These are phyloP conservation scores for Drosophila neocordata DNA, from an alignment of 1,140 invertebrate genomes.

Conservation along the genomic window DNA sequence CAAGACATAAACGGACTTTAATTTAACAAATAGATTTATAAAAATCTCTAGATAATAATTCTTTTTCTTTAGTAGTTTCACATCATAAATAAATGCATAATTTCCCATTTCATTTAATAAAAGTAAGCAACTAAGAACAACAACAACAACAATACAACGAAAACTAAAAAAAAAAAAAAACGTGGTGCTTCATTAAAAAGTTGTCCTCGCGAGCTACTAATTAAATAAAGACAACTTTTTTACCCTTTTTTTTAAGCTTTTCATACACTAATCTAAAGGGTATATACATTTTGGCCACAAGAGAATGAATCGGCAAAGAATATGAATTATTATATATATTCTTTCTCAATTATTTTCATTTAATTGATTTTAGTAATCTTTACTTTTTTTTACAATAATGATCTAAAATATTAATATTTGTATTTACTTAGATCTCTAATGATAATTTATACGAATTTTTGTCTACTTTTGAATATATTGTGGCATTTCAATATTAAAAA, in stretches of 20 bases:
- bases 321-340: too few relatives aligned
- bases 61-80: neutral
- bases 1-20: slow-evolving; percentile 9
- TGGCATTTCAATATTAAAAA: too few relatives aligned
- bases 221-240: slow-evolving; percentile 50
- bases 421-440: too few relatives aligned
- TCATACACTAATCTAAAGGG: neutral
- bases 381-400: too few relatives aligned
- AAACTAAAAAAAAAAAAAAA: neutral
- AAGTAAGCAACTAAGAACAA: neutral
- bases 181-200: slow-evolving; percentile 10
- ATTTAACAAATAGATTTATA: neutral
- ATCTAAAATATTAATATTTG: too few relatives aligned
- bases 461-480: too few relatives aligned
- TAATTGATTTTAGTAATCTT: too few relatives aligned
- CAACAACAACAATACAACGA: neutral
- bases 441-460: too few relatives aligned
- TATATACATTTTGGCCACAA: neutral
- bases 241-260: neutral
- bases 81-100: slow-evolving; percentile 15
- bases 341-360: too few relatives aligned
- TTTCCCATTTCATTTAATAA: slow-evolving; percentile 22
- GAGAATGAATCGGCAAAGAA: too few relatives aligned
- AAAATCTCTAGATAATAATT: neutral
- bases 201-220: slow-evolving; percentile 34